These are phyloP conservation scores for Moxostoma hubbsi DNA, from an alignment of 2,797 vertebrate genomes.

Conservation along the genomic window DNA sequence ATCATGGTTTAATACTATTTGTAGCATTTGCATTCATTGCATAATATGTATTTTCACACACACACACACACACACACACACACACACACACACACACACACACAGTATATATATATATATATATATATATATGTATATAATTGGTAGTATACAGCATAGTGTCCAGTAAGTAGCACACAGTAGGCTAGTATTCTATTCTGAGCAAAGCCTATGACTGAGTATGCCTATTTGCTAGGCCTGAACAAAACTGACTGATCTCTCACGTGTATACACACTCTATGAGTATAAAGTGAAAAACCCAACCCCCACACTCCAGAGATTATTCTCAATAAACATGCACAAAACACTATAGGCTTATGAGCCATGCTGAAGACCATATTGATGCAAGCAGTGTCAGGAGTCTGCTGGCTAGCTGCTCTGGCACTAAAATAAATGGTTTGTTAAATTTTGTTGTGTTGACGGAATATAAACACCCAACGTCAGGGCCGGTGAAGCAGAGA, in stretches of 20 bases:
- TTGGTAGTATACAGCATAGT: too few relatives aligned
- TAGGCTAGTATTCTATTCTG: not conserved
- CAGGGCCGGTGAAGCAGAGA: conserved; percentile 36
- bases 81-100: too few relatives aligned
- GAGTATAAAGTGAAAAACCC: conserved; percentile 22
- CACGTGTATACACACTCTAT: not conserved
- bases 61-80: too few relatives aligned
- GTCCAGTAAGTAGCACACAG: too few relatives aligned
- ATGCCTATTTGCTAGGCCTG: not conserved
- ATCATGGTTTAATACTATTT: too few relatives aligned
- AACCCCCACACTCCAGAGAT: conserved; percentile 12
- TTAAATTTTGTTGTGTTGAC: conserved; percentile 57
- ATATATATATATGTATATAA: too few relatives aligned
- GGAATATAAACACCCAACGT: conserved; percentile 54
- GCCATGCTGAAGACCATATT: conserved; percentile 17
- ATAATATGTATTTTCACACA: too few relatives aligned
- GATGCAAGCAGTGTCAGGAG: conserved; percentile 29
- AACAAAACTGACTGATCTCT: conserved; percentile 28
- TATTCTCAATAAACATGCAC: conserved; percentile 36
- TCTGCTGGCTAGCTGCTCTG: conserved; percentile 32
- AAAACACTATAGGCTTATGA: conserved; percentile 9
- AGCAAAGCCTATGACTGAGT: not conserved
- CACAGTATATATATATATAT: too few relatives aligned
- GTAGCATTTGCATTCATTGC: too few relatives aligned
- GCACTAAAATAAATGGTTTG: conserved; percentile 53